Base-by-base conservation (phyloP, 2,888 invertebrate genomes). In the Rotaria magnacalcarata region DNA sequence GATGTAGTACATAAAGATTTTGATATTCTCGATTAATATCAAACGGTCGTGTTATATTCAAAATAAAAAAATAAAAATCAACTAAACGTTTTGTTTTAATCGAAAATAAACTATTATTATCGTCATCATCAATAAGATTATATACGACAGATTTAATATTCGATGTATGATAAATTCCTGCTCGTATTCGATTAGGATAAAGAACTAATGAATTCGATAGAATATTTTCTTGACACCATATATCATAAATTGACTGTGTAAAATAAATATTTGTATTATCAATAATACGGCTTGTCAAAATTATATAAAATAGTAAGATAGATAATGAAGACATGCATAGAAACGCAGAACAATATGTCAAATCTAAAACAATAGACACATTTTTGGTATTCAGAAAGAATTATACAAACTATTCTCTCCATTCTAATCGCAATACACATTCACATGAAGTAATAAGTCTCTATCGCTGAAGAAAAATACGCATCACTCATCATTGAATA, bases 191-290 rank as follows among this genome's bases (percentile, higher is more conserved):
- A n/a, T 43, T 10, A 41, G 80, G 80, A 80, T 80, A 80, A 24
- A 80, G 24, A 41, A 80, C 47, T n/a, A 43, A 47, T 24, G 80
- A 43, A 47, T 43, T 47, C 5, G 43, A 80, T 11, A 80, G n/a
- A 47, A 80, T n/a, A 47, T 80, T 80, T n/a, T 80, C 80, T 80
- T 80, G 80, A 80, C 80, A 80, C 80, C 80, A 80, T 47, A 80
- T 24, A n/a, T 80, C 43, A 47, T 80, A 80, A 24, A 8, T 47
- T 47, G 47, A 24, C 47, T 80, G 80, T 47, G 80, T 80, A 80
- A 80, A 80, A 47, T 80, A 80, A 34, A 41, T 67, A 67, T 67
- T 67, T 27, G 34, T 67, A 19, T 67, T 16, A 19, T 67, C 67
- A 34, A 34, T 34, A 67, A 41, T 41, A 14, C 5, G 2, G 5